Evolutionary conservation across 2,888 invertebrate genomes (phyloP), one percentile per base, ranked within the genome.

Genomic region (Sarcophaga subvicina): DNA sequence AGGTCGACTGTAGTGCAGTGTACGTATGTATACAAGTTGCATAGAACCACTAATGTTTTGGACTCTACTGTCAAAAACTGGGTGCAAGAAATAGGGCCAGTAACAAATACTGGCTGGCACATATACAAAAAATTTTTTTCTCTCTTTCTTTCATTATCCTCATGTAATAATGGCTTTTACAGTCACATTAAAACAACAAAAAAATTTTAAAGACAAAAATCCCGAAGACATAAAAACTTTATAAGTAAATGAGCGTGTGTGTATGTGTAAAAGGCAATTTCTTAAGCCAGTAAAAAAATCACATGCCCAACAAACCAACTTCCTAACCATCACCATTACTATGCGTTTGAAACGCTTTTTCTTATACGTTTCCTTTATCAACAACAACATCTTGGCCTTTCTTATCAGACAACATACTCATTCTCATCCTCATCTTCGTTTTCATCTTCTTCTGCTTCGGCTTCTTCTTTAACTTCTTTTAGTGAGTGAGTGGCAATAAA

Each of bases 131-230:
- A 20, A 47, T 69, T 2, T 12, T 25, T 47, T 69, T 59, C 17
- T 59, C 14, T 17, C 17, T 17, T 59, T 14, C 59, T 17, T 4
- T 59, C 0, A 5, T 70, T 10, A 2, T 37, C 37, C 10, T 37
- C 67, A 60, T 80, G 73, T 80, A 37, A 69, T 80, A 80, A 80
- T 69, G 67, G 73, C 80, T 80, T 37, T 37, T 49, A 72, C 80
- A 73, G 73, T 67, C 73, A 73, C 66, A 67, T 25, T 37, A 73
- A n/a, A 73, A 45, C 25, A 27, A 59, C 17, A 71, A 25, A 14
- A 70, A 71, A 8, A 4, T 37, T 37, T 37, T 37, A 10, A 37
- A 37, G 37, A 37, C 8, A 37, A 27, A 27, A 22, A 22, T 22
- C 22, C 22, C 22, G 5, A 27, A 27, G 27, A 27, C 27, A 27